Conservation (phyloP, 2,888 invertebrate species). For the Baronia brevicornis region DNA sequence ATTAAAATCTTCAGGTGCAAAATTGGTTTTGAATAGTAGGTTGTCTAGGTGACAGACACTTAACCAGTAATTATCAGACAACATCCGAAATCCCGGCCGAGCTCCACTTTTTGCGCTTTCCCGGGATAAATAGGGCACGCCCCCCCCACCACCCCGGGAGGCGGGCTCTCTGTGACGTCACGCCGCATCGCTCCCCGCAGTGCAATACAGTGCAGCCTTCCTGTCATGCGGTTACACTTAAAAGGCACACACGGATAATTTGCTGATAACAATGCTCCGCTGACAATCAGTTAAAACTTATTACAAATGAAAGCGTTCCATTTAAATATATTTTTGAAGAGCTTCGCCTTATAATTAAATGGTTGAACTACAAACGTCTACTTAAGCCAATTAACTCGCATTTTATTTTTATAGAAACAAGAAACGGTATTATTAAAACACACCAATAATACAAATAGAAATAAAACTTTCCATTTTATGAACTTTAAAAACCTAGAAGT, state of each 20-base stretch:
- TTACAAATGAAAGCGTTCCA: constrained; percentile 6
- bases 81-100: constrained; percentile 27
- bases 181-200: constrained; percentile 26
- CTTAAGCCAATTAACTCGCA: no score
- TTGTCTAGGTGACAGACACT: constrained; percentile 4
- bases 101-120: constrained; percentile 28
- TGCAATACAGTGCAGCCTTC: constrained; percentile 23
- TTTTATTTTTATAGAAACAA: no score
- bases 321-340: no score
- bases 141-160: constrained; percentile 17
- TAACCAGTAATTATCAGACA: constrained; percentile 16
- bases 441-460: no score
- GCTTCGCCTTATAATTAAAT: no score
- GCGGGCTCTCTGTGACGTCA: constrained; percentile 26
- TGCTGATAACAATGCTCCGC: constrained; percentile 9
- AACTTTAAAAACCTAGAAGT: no score
- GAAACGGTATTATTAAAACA: no score
- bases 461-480: no score
- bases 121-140: constrained; percentile 39
- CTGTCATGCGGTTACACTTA: constrained; percentile 13
- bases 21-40: constrained; percentile 11
- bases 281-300: constrained; percentile 9
- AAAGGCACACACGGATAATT: constrained; percentile 7
- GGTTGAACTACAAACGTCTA: no score
- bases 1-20: constrained; percentile 8